These are phyloP conservation scores for Euwallacea fornicatus DNA, from an alignment of 1,140 invertebrate species.

Conservation along the genomic window DNA sequence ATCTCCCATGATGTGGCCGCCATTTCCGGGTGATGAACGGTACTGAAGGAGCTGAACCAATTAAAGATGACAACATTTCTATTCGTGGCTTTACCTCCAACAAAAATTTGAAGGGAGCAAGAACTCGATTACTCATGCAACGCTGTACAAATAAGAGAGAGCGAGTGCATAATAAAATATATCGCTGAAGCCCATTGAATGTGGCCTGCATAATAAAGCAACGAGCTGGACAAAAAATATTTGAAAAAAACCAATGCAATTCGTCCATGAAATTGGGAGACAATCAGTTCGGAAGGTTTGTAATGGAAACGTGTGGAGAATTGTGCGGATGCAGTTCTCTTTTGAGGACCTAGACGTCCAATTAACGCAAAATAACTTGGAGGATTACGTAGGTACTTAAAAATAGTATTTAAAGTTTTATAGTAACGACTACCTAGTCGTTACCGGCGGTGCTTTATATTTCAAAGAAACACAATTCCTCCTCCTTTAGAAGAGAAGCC, in stretches of 20 bases:
- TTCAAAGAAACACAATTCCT: slow-evolving; percentile 15
- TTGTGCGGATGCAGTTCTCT: neutral
- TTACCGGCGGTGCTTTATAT: slow-evolving; percentile 3
- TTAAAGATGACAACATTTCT: too few relatives aligned
- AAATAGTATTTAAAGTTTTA: slow-evolving; percentile 2
- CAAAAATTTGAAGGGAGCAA: too few relatives aligned
- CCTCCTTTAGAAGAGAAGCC: slow-evolving; percentile 2
- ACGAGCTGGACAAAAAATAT: slow-evolving; percentile 15
- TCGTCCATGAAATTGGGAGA: slow-evolving; percentile 37
- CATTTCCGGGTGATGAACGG: too few relatives aligned
- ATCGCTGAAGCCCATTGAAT: slow-evolving; percentile 11
- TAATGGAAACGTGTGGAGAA: slow-evolving; percentile 18
- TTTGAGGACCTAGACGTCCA: neutral
- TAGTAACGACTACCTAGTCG: neutral
- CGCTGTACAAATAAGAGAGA: neutral
- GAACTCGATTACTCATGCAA: neutral
- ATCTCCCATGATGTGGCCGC: too few relatives aligned
- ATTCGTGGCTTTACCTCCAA: too few relatives aligned
- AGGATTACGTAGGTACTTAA: neutral
- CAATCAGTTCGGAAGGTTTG: slow-evolving; percentile 32
- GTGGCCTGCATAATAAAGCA: slow-evolving; percentile 15
- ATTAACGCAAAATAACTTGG: slow-evolving; percentile 1
- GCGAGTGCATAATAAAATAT: slow-evolving; percentile 7
- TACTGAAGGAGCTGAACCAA: too few relatives aligned
- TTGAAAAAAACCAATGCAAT: slow-evolving; percentile 30